Conservation (phyloP, 2,797 vertebrate genomes). For the Muscicapa striata region DNA sequence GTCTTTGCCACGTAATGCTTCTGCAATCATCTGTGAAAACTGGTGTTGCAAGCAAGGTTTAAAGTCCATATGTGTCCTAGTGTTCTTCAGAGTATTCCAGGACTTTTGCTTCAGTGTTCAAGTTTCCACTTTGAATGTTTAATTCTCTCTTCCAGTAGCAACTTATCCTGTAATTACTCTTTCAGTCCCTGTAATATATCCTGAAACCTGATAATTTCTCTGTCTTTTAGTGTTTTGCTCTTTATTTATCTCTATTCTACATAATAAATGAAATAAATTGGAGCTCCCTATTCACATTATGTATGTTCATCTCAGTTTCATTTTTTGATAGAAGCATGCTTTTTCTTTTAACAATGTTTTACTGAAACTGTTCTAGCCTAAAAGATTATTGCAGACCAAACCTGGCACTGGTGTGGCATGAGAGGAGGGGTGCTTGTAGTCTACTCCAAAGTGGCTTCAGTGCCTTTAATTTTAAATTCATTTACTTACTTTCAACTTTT, state of each 20-base stretch:
- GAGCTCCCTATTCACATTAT: neutral
- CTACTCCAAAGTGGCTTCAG: neutral
- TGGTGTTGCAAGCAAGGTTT: neutral
- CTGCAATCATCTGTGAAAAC: neutral
- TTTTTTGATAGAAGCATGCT: neutral
- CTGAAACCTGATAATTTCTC: neutral
- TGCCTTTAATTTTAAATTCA: neutral
- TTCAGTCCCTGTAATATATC: neutral
- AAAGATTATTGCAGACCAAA: neutral
- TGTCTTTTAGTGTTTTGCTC: neutral
- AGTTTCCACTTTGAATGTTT: neutral
- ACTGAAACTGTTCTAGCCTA: neutral
- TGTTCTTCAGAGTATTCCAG: neutral
- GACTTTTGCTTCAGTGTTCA: neutral
- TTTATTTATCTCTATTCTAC: neutral
- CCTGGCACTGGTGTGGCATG: neutral
- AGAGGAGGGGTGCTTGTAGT: neutral
- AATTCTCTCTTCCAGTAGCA: neutral
- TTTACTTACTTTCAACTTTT: neutral
- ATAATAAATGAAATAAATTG: neutral
- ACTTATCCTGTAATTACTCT: neutral
- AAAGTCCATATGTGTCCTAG: accelerated
- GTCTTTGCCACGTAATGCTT: neutral
- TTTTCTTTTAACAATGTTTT: neutral
- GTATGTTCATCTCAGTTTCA: neutral